Evolutionary conservation across 2,888 invertebrate species (phyloP).

Genomic region (Epirrita christyi): DNA sequence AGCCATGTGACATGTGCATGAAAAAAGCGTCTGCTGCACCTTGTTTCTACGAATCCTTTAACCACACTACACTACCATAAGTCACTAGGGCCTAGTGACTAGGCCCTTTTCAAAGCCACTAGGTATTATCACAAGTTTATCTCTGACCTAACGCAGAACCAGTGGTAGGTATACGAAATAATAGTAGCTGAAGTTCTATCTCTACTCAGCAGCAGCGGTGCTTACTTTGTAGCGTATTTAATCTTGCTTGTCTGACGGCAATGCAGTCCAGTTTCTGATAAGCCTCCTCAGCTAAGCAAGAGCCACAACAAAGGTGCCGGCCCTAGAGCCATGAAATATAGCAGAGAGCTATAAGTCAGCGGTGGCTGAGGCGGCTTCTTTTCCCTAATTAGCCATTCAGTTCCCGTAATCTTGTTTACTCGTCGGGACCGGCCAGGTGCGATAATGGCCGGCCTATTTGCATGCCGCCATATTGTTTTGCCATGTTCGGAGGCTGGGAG

Average conservation of each 20-base stretch:
- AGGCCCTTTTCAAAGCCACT: too few species aligned
- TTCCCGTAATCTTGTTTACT: slow-evolving; percentile 85
- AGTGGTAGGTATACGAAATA: too few species aligned
- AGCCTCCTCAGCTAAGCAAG: slow-evolving; percentile 35
- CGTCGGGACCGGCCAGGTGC: slow-evolving; percentile 82
- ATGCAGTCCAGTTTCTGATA: slow-evolving; percentile 78
- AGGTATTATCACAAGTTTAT: too few species aligned
- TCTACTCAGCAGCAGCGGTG: slow-evolving; percentile 40
- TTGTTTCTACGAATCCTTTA: too few species aligned
- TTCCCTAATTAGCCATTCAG: slow-evolving; percentile 84
- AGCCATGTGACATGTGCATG: too few species aligned
- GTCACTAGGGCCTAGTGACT: too few species aligned
- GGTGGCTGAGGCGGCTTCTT: slow-evolving; percentile 73
- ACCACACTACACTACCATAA: too few species aligned
- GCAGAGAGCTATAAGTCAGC: slow-evolving; percentile 79
- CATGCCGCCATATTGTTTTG: slow-evolving; percentile 84
- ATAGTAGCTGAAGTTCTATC: too few species aligned
- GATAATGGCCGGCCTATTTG: slow-evolving; percentile 84
- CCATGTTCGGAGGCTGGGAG: slow-evolving; percentile 73
- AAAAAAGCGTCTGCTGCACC: too few species aligned
- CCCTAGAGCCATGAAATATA: slow-evolving; percentile 79
- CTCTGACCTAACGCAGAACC: too few species aligned
- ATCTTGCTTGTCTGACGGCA: slow-evolving; percentile 67
- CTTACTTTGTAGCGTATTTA: slow-evolving; percentile 63
- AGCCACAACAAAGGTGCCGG: slow-evolving; percentile 73